phyloP scores from a whole-genome alignment of 1,140 invertebrate genomes.

The Drosophila sulfurigaster region DNA sequence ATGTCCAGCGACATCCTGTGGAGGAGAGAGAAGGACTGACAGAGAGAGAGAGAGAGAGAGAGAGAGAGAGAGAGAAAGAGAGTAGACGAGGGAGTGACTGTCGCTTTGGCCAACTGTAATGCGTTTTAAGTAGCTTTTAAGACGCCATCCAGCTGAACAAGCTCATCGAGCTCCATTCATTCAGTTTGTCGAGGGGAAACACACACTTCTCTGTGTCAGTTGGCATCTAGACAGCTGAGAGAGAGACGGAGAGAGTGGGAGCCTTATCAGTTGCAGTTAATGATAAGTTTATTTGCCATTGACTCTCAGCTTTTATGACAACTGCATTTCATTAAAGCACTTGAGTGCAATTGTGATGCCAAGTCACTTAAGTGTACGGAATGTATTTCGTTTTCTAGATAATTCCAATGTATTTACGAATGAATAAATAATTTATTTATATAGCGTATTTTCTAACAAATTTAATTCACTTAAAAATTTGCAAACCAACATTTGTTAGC shows the following conservation, averaged over 20 bases:
- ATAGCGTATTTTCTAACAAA: no score
- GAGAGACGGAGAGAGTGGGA: no score
- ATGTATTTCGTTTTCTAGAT: no score
- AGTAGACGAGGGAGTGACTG: neutral
- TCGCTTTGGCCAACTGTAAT: slow-evolving; percentile 12
- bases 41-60: neutral
- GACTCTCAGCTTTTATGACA: neutral
- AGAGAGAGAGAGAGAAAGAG: neutral
- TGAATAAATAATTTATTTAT: no score
- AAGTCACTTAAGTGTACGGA: no score
- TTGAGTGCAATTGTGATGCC: no score
- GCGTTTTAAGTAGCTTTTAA: slow-evolving; percentile 43
- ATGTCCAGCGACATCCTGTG: neutral
- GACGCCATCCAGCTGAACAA: slow-evolving; percentile 19
- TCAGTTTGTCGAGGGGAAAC: neutral
- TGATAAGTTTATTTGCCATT: neutral
- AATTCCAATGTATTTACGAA: no score
- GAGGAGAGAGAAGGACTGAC: neutral
- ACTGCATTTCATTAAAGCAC: no score
- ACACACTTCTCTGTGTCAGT: no score
- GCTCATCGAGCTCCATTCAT: slow-evolving; percentile 10
- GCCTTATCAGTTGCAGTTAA: neutral
- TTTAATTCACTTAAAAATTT: no score
- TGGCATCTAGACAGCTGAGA: neutral
- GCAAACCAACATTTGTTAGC: no score